Evolutionary conservation across 1,140 invertebrate species (phyloP).

Genomic region (Procambarus virginalis): DNA sequence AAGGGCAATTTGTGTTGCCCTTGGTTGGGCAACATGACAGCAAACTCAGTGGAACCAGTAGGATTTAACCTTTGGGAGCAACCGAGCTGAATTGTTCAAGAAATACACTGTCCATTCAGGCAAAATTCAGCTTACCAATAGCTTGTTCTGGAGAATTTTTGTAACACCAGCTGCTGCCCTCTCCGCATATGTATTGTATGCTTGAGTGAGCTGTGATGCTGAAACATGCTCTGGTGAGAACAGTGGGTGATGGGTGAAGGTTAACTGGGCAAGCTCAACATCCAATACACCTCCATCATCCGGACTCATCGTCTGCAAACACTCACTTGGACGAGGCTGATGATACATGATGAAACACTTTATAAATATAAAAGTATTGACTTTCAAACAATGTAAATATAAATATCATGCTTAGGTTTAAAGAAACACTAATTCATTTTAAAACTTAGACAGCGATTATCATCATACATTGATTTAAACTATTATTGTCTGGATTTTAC

Average conservation of each 20-base stretch:
- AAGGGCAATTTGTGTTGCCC: no score
- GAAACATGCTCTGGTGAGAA: conserved; percentile 46
- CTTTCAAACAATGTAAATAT: no score
- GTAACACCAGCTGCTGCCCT: conserved; percentile 1
- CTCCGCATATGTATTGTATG: conserved; percentile 19
- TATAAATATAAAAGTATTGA: background rate
- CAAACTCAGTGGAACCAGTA: no score
- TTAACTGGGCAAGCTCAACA: conserved; percentile 25
- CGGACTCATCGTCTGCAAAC: background rate
- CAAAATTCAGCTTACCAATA: conserved; percentile 2
- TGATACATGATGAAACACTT: background rate
- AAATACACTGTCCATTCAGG: no score
- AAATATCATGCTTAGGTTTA: no score
- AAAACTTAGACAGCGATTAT: no score
- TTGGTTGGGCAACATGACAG: no score
- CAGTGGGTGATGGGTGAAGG: conserved; percentile 39
- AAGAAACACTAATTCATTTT: no score
- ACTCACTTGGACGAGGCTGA: conserved; percentile 30
- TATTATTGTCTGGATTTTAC: no score
- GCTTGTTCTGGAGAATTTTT: conserved; percentile 27
- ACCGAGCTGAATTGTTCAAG: no score
- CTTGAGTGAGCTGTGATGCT: conserved; percentile 36
- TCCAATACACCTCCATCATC: conserved; percentile 45
- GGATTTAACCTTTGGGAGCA: no score
- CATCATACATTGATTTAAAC: no score